Conservation (phyloP, 2,888 invertebrate genomes). For the Argynnis bischoffii region DNA sequence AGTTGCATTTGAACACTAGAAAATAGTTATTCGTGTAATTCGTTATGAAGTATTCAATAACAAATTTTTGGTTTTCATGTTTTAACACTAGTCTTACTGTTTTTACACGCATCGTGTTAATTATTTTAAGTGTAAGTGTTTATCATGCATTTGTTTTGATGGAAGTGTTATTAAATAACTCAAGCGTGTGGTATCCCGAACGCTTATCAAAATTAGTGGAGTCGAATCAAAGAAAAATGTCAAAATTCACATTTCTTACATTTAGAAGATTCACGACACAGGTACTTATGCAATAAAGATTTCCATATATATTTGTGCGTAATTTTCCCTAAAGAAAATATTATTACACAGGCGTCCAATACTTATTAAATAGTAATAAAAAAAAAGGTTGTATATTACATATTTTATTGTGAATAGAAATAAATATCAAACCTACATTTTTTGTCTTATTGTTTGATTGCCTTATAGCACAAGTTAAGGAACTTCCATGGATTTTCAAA, state of each 20-base stretch:
- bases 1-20: background rate
- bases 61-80: constrained; percentile 42
- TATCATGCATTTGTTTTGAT: constrained; percentile 69
- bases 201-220: constrained; percentile 55
- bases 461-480: no score
- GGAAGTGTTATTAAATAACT: constrained; percentile 70
- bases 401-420: no score
- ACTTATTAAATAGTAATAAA: no score
- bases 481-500: no score
- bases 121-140: constrained; percentile 63
- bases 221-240: constrained; percentile 43
- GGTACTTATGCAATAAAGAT: constrained; percentile 49
- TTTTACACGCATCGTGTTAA: constrained; percentile 59
- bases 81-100: constrained; percentile 58
- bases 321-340: background rate
- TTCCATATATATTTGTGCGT: background rate
- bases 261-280: constrained; percentile 52
- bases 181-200: constrained; percentile 64
- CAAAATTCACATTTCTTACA: constrained; percentile 41
- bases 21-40: background rate
- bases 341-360: no score
- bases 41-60: constrained; percentile 30
- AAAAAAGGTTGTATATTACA: no score
- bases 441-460: no score
- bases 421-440: no score